A percentile compares a stretch with the other conserved stretches of the same genome.
These are phyloP conservation scores for Corvus moneduloides DNA, from an alignment of 2,113 vertebrate genomes.

Conservation along the genomic window DNA sequence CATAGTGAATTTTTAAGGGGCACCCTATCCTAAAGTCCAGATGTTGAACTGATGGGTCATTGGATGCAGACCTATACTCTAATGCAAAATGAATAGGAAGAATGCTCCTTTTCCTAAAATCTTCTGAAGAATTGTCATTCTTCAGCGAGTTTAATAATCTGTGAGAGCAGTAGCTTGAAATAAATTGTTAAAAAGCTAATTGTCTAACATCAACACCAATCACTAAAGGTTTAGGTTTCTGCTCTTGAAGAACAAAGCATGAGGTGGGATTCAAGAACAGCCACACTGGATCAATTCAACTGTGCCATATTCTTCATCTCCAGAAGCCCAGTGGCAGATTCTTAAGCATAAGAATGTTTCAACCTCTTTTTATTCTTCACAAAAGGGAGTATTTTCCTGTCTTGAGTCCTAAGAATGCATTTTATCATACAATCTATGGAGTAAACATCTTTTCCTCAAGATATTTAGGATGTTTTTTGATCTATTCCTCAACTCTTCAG, in stretches of 20 bases:
- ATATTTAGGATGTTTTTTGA: background rate
- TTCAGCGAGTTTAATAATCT: background rate
- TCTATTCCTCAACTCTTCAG: background rate
- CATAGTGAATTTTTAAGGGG: background rate
- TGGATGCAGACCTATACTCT: background rate
- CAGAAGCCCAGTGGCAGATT: background rate
- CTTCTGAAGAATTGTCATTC: background rate
- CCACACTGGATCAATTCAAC: background rate
- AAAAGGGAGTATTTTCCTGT: background rate
- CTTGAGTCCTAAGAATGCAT: background rate
- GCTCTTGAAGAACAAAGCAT: background rate
- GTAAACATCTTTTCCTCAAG: background rate
- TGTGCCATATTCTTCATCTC: background rate
- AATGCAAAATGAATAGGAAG: background rate
- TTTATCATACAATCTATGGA: background rate
- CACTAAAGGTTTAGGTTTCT: background rate
- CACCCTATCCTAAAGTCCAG: background rate
- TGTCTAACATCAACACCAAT: background rate
- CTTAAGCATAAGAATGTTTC: background rate
- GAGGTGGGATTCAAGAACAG: background rate
- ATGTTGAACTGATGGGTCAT: background rate
- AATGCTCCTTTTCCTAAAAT: background rate
- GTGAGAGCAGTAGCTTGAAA: background rate
- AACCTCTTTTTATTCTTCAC: background rate
- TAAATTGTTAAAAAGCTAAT: background rate